Evolutionary conservation across 2,888 invertebrate species (phyloP), one percentile per base, ranked within the genome.

Genomic region (Apamea monoglypha): DNA sequence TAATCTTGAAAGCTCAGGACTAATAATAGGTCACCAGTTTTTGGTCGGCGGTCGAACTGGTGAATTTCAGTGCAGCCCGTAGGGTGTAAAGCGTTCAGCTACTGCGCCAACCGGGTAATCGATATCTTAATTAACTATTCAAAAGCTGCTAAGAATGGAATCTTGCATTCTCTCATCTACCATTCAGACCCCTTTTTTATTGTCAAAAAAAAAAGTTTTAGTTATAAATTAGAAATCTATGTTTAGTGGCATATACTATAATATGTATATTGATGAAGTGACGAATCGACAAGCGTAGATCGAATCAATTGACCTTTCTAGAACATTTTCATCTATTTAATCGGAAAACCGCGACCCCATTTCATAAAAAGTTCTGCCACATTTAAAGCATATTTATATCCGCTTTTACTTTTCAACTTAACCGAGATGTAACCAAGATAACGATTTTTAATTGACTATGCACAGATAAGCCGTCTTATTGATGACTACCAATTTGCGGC

Each of bases 371-470:
- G 25, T 75, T 75, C 32, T 59, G 47, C 50, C 16, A n/a, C 61
- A 40, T 81, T 84, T 77, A 77, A 64, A 47, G 61, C 74, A 76
- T 78, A 85, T 79, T 85, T 72, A 75, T 77, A 73, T 70, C n/a
- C 16, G 66, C 81, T 80, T 81, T 84, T 76, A 50, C 70, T 56
- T 10, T 1, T 76, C 71, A 76, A 78, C 67, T 76, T 79, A 80
- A 74, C 72, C 75, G 76, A 88, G 88, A 91, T 89, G 83, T 72
- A 72, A 86, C 75, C 75, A 73, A 83, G 89, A 89, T 88, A 88
- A 74, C 64, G 74, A 67, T 91, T 92, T 91, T 92, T 91, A 92
- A 92, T 92, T 91, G 90, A 90, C 88, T 87, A 86, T 82, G 81
- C 84, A 80, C 85, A 85, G 91, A 89, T 91, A 91, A 88, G 88